Evolutionary conservation across 2,888 invertebrate species (phyloP).

Genomic region (Psylliodes chrysocephalus): DNA sequence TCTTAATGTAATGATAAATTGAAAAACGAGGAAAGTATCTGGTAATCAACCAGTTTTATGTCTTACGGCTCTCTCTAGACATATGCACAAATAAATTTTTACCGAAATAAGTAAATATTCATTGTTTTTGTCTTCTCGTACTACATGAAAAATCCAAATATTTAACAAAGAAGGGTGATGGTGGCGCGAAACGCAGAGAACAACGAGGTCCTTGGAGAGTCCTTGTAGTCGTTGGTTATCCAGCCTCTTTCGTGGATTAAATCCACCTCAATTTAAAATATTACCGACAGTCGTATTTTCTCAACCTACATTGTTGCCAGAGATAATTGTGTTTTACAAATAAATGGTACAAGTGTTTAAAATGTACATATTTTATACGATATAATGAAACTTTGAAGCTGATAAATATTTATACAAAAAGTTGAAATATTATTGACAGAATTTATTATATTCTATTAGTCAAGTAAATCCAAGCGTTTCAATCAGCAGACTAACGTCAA

Average conservation of each 20-base stretch:
- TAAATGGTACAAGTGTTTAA: no score
- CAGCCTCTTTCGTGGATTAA: constrained; percentile 36
- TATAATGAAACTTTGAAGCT: no score
- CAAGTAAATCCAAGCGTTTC: no score
- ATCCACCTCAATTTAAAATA: constrained; percentile 38
- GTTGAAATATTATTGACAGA: no score
- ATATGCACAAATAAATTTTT: constrained; percentile 1
- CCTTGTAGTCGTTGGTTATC: constrained; percentile 37
- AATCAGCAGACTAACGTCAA: no score
- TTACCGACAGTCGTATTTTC: constrained; percentile 32
- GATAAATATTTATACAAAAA: no score
- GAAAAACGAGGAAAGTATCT: background rate
- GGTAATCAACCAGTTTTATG: no score
- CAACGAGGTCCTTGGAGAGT: constrained; percentile 36
- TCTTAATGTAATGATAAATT: background rate
- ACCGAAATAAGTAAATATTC: constrained; percentile 10
- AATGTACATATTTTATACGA: no score
- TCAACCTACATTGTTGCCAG: constrained; percentile 8
- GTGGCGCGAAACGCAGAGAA: constrained; percentile 18
- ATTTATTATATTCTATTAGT: no score
- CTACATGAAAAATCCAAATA: constrained; percentile 29
- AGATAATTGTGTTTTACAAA: no score
- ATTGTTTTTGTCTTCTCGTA: constrained; percentile 16
- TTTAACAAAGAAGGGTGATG: constrained; percentile 14
- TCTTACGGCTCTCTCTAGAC: no score